Base-by-base conservation (phyloP, 2,888 invertebrate species). In the Sinelater perroti region DNA sequence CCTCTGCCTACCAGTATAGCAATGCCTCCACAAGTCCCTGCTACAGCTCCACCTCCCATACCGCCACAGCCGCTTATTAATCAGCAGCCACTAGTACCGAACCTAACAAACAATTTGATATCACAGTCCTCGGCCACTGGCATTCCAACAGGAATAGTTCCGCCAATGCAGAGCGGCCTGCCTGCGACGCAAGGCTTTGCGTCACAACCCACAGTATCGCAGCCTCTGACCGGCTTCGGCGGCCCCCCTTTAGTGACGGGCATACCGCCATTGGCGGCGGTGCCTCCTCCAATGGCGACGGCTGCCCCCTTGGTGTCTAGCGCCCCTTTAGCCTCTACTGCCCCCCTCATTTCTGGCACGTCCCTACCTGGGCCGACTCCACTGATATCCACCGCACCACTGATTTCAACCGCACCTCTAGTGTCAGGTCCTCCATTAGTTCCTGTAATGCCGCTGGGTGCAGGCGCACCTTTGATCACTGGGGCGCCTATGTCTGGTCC, bases 1-100 rank as follows among this genome's bases (percentile, higher is more conserved):
- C 46, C 60, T 2, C 28, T 60, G 70, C 81, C 77, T 64, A 80
- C 78, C 60, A 72, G 69, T 26, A 55, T 50, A 7, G 62, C 70
- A n/a, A 30, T 62, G 35, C 62, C 64, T 11, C 65, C 63, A 56
- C 50, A 50, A 28, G 38, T 26, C n/a, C 63, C 70, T 5, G 55
- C 63, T 8, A 33, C 62, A 35, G 73, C 73, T 49, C 78, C 79
- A 51, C 49, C 28, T 18, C 44, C 50, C 7, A 5, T 61, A 46
- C 40, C 57, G 16, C 47, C 46, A 6, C 65, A 61, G 47, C 54
- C 62, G 13, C 60, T 56, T 47, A 45, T 36, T 24, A 16, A 40
- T 16, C 46, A 26, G 36, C 60, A 56, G 49, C 61, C 45, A 16
- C 61, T 57, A 44, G 51, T 56, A 47, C 60, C 56, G 47, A 60